Evolutionary conservation across 2,113 vertebrate species (phyloP).

Genomic region (Xiphias gladius): DNA sequence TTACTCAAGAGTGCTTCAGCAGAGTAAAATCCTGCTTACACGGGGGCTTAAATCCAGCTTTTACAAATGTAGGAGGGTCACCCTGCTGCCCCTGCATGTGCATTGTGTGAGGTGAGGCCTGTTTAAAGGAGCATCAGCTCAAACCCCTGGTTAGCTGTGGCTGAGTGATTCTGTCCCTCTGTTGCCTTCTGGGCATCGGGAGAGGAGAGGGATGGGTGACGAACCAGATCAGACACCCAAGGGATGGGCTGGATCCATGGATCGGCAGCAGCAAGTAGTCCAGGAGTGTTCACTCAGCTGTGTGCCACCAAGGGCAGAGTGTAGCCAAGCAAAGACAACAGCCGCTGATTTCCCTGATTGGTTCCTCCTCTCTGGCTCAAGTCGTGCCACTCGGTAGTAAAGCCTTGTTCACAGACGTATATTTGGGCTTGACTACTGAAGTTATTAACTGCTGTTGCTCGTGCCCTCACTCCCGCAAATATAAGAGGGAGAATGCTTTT

Average conservation of each 20-base stretch:
- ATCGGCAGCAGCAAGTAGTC: constrained; percentile 42
- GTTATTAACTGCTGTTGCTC: constrained; percentile 60
- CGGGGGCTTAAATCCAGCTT: constrained; percentile 29
- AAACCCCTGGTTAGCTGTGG: constrained; percentile 39
- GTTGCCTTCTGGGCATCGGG: constrained; percentile 32
- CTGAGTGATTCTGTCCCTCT: constrained; percentile 52
- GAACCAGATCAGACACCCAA: constrained; percentile 51
- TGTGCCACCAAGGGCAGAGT: constrained; percentile 54
- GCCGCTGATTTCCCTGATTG: constrained; percentile 69
- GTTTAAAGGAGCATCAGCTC: constrained; percentile 50
- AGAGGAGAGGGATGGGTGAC: constrained; percentile 15
- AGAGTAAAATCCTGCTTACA: constrained; percentile 24
- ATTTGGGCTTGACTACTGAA: constrained; percentile 40
- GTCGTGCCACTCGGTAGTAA: constrained; percentile 65
- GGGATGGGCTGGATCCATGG: constrained; percentile 48
- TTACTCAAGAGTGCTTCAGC: not conserved
- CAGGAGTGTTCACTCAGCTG: constrained; percentile 50
- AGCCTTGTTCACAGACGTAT: constrained; percentile 55
- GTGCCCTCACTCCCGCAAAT: constrained; percentile 12
- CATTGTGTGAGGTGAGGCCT: constrained; percentile 38
- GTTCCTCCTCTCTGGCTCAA: constrained; percentile 59
- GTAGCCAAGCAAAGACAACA: constrained; percentile 70
- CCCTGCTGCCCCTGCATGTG: constrained; percentile 17
- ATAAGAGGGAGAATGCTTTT: constrained; percentile 1
- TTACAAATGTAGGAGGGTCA: constrained; percentile 17